Base-by-base conservation (phyloP, 2,113 vertebrate genomes). In the Daboia siamensis region DNA sequence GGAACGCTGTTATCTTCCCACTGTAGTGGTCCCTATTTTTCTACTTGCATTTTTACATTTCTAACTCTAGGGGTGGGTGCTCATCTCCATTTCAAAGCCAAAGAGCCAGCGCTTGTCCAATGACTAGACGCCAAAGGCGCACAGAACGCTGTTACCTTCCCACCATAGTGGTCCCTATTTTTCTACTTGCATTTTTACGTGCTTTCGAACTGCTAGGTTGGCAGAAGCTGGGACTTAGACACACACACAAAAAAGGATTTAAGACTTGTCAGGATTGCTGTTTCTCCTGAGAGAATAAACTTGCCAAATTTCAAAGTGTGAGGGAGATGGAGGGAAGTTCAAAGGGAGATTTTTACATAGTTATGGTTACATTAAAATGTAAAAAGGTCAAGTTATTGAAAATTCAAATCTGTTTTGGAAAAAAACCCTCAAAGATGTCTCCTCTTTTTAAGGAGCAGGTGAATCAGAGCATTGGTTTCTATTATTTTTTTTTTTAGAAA, bases 361-460 rank as follows among this genome's bases (percentile, higher is more conserved):
- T 44, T 0, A 33, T 44, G 33, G 33, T 44, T 80, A 80, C 33
- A 80, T 80, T 80, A 80, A 44, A 80, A 80, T 44, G 74, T 44
- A 80, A 80, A 80, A 80, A 21, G 33, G 74, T 80, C 17, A 1
- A 17, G 17, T 80, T 48, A 24, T 48, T 86, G n/a, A 90, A 90
- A 86, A 90, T 44, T 29, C 55, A 64, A 46, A 54, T 26, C 26
- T 52, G 21, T 80, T 29, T 52, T 44, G 23, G 5, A 0, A 15
- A 46, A 46, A 52, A 90, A 74, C 86, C 94, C 55, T 92, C 95
- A 95, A 95, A 91, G 11, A 48, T 92, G 12, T 10, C 15, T 90
- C 33, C 21, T 74, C 3, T 46, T 89, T 89, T 69, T 90, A 29
- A 59, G 59, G 9, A 87, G 94, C 90, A 21, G 12, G 11, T 93